Percentiles rank a stretch among this genome's conserved stretches.
Conservation (phyloP, 1,140 invertebrate genomes). For the Neotoxoptera formosana region DNA sequence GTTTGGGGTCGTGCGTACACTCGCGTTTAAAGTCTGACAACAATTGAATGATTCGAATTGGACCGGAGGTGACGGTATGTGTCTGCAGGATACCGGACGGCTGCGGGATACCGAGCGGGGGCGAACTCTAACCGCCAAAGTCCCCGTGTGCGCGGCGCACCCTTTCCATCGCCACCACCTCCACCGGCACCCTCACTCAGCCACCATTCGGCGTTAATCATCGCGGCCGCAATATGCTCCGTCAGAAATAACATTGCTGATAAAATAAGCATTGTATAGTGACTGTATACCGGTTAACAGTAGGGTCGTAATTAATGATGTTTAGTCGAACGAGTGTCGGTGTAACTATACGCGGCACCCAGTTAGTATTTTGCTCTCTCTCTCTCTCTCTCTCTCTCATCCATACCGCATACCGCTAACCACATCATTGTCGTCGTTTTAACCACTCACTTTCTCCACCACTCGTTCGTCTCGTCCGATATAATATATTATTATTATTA, state of each 20-base stretch:
- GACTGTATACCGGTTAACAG: neutral
- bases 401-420: too few relatives aligned
- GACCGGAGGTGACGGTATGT: neutral
- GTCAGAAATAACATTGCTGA: conserved; percentile 20
- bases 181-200: neutral
- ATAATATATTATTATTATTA: too few relatives aligned
- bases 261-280: conserved; percentile 21
- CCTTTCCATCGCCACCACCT: neutral
- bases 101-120: neutral
- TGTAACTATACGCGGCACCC: conserved; percentile 1
- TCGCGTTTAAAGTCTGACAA: neutral
- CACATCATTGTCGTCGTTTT: neutral
- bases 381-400: too few relatives aligned
- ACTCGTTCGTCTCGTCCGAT: neutral
- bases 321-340: conserved; percentile 28
- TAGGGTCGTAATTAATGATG: conserved; percentile 16
- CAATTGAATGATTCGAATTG: neutral
- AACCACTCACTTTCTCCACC: neutral
- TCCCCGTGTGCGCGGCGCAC: neutral
- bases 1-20: neutral
- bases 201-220: conserved; percentile 1
- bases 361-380: conserved; percentile 20
- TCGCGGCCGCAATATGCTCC: neutral
- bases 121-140: conserved; percentile 5
- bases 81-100: neutral